Evolutionary conservation across 2,113 vertebrate genomes (phyloP), one percentile per base, ranked within the genome.

Genomic region (Psettodes erumei): DNA sequence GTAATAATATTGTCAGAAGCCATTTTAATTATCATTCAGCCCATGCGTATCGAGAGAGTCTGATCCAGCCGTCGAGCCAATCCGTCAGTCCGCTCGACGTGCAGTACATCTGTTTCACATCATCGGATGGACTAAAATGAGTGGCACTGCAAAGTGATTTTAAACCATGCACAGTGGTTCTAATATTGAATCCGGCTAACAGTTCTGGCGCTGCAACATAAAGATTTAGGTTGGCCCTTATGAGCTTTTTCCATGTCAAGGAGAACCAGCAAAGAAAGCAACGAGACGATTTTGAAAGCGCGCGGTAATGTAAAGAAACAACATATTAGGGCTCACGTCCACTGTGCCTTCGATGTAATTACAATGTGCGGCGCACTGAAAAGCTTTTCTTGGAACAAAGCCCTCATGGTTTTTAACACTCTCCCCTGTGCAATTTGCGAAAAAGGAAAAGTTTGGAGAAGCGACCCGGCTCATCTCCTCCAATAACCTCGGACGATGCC

Each of bases 401-500:
- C 50, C 5, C 62, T 43, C 51, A 21, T 54, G 63, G 60, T 63
- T 54, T 81, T 70, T 72, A 56, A 35, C 32, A 56, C 8, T 50
- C 71, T 48, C 12, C 3, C 10, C 66, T 43, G 27, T 50, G 2
- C 63, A 70, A 58, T 83, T 70, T 71, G n/a, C n/a, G n/a, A 71
- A 79, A 43, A 45, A 28, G 16, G 1, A 18, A 45, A 64, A 66
- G 21, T 51, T 51, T 51, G 30, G 65, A 77, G 78, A 82, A 83
- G 51, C 50, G 45, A n/a, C 84, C 91, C 27, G 59, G 55, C 84
- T 82, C 67, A 72, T 90, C 72, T 73, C 54, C 66, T 83, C 71
- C 73, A 78, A 85, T 89, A 84, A 79, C 59, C 38, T 55, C 60
- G 64, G 85, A 88, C 59, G 72, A 69, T 70, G 61, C 80, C 73